phyloP scores from a whole-genome alignment of 1,140 invertebrate genomes.

The Acromyrmex echinatior region DNA sequence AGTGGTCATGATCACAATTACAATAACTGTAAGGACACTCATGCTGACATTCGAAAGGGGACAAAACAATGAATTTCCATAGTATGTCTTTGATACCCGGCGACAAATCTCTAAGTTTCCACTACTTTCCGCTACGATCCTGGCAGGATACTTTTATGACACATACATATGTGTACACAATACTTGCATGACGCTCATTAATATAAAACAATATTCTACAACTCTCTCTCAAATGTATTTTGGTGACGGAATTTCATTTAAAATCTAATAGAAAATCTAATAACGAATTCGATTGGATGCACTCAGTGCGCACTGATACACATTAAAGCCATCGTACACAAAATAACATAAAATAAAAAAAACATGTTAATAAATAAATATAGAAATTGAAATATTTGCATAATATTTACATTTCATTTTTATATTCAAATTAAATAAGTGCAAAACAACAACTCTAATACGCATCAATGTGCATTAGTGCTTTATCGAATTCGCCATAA shows the following conservation, averaged over 20 bases:
- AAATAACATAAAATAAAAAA: too few relatives aligned
- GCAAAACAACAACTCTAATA: too few relatives aligned
- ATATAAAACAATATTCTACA: not conserved
- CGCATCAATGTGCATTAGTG: too few relatives aligned
- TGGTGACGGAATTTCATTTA: not conserved
- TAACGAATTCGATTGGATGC: too few relatives aligned
- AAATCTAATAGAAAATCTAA: not conserved
- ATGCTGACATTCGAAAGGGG: slow-evolving; percentile 71
- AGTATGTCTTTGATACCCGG: slow-evolving; percentile 77
- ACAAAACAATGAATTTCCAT: slow-evolving; percentile 82
- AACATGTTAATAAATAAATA: too few relatives aligned
- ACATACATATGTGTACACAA: not conserved
- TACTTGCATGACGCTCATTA: not conserved
- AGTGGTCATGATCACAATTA: slow-evolving; percentile 67
- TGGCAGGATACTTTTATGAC: slow-evolving; percentile 37
- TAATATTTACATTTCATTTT: too few relatives aligned
- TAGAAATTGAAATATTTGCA: too few relatives aligned
- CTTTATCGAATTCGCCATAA: too few relatives aligned
- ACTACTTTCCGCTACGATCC: slow-evolving; percentile 70
- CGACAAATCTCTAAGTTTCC: slow-evolving; percentile 74
- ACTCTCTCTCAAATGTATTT: not conserved
- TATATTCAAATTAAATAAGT: too few relatives aligned
- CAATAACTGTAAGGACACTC: slow-evolving; percentile 73
- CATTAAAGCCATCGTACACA: too few relatives aligned
- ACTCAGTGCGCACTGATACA: too few relatives aligned